Base-by-base conservation (phyloP, 2,113 vertebrate genomes). In the Chaetorhynchus papuensis region DNA sequence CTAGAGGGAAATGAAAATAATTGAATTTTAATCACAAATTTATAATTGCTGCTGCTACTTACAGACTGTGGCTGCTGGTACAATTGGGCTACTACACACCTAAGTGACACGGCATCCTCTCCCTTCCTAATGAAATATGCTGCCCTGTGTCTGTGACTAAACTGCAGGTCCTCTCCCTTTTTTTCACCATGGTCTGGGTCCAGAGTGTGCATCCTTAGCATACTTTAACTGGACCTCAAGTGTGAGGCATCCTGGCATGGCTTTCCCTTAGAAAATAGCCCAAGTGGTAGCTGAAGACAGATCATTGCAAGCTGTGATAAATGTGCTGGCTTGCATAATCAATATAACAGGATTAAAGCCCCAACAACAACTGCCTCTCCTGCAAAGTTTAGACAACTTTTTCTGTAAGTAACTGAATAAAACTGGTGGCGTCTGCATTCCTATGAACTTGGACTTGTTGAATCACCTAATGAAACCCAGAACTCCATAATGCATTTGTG, bases 1-100 rank as follows among this genome's bases (percentile, higher is more conserved):
- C 76, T 83, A 37, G 53, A 91, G 59, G 68, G 80, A 94, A 90
- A 83, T 89, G 7, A 95, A 94, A 96, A 65, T 23, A 71, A 95
- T 53, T 83, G 0, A 84, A 84, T 83, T 89, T 94, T 41, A 57
- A 76, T 69, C 45, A 65, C n/a, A 89, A 44, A 64, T 35, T 44
- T 82, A 4, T 82, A 75, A 87, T 71, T 88, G 47, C 71, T 50
- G 49, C 42, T 42, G 20, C 79, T 90, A 82, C 30, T 66, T 69
- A n/a, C 2, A 47, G 59, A 6, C 44, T 30, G 12, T 42, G 70
- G 15, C 49, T 65, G 24, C 75, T 85, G 44, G 16, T 71, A 35
- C 49, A 60, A 11, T 3, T 92, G 61, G 47, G 28, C 22, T 63
- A 37, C 41, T 45, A 6, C 47, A 61, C 28, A 57, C 15, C 35